These are phyloP conservation scores for Stegastes partitus DNA, from an alignment of 2,113 vertebrate species.

Conservation along the genomic window DNA sequence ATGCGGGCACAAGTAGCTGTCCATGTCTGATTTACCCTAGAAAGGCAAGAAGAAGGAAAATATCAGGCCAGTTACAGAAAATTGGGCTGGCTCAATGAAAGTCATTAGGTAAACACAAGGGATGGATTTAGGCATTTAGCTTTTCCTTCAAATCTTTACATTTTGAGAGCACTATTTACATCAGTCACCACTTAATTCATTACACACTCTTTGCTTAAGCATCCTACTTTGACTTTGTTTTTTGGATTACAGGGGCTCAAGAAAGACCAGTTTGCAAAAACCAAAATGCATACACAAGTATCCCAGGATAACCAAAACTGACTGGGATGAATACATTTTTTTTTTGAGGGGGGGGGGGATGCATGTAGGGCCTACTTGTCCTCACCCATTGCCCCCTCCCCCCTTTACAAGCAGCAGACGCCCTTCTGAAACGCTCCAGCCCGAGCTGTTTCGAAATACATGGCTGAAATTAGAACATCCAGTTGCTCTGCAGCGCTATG, in stretches of 20 bases:
- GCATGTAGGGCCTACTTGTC: conserved; percentile 46
- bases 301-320: conserved; percentile 25
- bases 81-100: no score
- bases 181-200: conserved; percentile 16
- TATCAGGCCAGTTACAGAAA: background rate
- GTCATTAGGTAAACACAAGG: background rate
- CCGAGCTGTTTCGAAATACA: conserved; percentile 77
- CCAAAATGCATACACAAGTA: background rate
- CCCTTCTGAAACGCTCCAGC: conserved; percentile 57
- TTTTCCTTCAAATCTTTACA: background rate
- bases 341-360: no score
- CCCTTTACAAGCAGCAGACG: conserved; percentile 42
- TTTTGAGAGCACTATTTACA: background rate
- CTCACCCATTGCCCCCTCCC: no score
- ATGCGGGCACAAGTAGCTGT: conserved; percentile 90
- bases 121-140: no score
- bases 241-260: no score
- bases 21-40: conserved; percentile 94
- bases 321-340: background rate
- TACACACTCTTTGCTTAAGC: background rate
- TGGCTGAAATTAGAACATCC: conserved; percentile 89
- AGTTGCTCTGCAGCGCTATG: conserved; percentile 87
- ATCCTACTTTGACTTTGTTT: background rate
- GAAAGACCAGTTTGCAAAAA: background rate
- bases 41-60: conserved; percentile 50